phyloP scores from a whole-genome alignment of 2,888 invertebrate genomes.

The Chaitophorus viminalis region DNA sequence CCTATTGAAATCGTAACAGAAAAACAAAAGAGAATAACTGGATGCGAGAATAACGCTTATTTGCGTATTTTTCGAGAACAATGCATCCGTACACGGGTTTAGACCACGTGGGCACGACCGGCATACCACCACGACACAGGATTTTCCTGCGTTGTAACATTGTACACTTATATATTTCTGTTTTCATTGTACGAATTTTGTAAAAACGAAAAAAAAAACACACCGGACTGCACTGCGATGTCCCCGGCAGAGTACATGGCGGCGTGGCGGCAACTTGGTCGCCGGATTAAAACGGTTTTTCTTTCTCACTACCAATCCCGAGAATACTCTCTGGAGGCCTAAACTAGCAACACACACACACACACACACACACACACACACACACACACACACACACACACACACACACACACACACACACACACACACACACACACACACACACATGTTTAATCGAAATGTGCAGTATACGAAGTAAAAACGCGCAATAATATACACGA shows the following conservation, averaged over 20 bases:
- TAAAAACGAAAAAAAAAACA: background rate
- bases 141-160: background rate
- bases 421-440: too few species aligned
- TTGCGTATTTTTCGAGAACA: slow-evolving; percentile 6
- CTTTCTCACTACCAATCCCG: background rate
- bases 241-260: background rate
- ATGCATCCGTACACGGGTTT: background rate
- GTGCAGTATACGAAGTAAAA: background rate
- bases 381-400: too few species aligned
- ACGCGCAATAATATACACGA: background rate
- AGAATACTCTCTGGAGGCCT: background rate
- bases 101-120: background rate
- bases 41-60: background rate
- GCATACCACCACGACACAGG: background rate
- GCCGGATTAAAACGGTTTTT: slow-evolving; percentile 19
- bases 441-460: too few species aligned
- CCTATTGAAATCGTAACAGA: background rate
- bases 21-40: background rate
- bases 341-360: too few species aligned
- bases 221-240: background rate
- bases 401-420: too few species aligned
- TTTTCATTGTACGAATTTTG: slow-evolving; percentile 26
- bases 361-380: too few species aligned
- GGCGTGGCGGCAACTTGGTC: background rate
- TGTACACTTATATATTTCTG: background rate